These are phyloP conservation scores for Laothoe populi DNA, from an alignment of 2,888 invertebrate genomes.

Conservation along the genomic window DNA sequence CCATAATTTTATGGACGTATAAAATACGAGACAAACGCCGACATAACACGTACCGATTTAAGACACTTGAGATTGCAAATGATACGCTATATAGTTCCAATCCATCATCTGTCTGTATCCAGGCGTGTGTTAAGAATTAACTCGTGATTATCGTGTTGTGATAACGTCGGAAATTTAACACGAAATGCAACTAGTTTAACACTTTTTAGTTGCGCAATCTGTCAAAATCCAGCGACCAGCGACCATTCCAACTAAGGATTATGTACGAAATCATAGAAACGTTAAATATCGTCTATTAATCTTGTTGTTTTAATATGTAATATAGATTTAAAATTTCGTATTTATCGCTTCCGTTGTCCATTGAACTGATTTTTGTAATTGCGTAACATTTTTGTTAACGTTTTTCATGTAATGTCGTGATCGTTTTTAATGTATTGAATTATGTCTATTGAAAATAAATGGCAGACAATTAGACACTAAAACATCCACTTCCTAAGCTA, in stretches of 20 bases:
- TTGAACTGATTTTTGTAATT: conserved; percentile 21
- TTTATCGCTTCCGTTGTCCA: conserved; percentile 18
- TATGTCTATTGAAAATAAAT: conserved; percentile 5
- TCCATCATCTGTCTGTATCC: conserved; percentile 29
- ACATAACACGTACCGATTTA: conserved; percentile 7
- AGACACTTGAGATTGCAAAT: conserved; percentile 28
- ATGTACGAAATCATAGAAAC: neutral
- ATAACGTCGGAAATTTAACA: conserved; percentile 30
- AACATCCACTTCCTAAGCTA: neutral
- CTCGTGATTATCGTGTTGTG: conserved; percentile 28
- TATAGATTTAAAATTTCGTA: neutral
- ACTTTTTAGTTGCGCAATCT: conserved; percentile 17
- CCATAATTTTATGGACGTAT: neutral
- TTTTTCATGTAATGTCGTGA: neutral
- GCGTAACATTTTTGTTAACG: conserved; percentile 5
- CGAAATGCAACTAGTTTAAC: conserved; percentile 20
- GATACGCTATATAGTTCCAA: conserved; percentile 24
- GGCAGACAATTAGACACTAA: neutral
- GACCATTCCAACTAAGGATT: conserved; percentile 7
- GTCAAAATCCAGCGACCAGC: conserved; percentile 4
- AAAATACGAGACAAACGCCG: neutral
- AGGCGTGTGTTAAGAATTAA: conserved; percentile 29
- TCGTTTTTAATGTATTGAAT: neutral
- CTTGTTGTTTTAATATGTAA: conserved; percentile 7
- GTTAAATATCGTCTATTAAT: neutral